A percentile compares a stretch with the other conserved stretches of the same genome.
Evolutionary conservation across 2,113 vertebrate species (phyloP).

Genomic region (Oreochromis tanganicae): DNA sequence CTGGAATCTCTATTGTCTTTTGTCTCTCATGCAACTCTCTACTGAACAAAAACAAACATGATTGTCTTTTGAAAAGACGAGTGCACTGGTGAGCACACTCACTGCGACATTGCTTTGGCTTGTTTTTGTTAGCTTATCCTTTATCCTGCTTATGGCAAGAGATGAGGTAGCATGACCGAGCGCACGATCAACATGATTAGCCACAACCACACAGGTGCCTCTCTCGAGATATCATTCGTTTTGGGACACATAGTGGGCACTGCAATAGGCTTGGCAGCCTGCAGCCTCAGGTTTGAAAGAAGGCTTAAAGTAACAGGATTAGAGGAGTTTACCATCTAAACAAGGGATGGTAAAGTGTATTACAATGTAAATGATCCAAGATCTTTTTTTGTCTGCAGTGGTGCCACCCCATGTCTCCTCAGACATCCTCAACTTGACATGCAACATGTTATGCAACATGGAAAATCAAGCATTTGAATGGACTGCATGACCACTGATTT

Average conservation of each 20-base stretch:
- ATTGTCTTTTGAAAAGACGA: neutral
- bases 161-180: neutral
- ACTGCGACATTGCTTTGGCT: neutral
- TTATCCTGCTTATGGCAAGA: neutral
- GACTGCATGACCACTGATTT: neutral
- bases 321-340: slow-evolving; percentile 55
- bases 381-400: slow-evolving; percentile 1
- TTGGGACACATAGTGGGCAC: neutral
- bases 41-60: neutral
- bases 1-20: neutral
- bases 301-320: slow-evolving; percentile 75
- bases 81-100: neutral
- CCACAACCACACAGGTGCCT: neutral
- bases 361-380: slow-evolving; percentile 37
- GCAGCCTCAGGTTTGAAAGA: slow-evolving; percentile 49
- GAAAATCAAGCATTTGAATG: neutral
- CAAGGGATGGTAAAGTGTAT: slow-evolving; percentile 52
- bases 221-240: neutral
- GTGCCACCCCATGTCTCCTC: neutral
- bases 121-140: neutral
- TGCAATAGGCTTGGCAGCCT: slow-evolving; percentile 24
- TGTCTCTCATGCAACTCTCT: neutral
- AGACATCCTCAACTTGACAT: slow-evolving; percentile 10
- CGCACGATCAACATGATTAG: neutral
- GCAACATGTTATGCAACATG: slow-evolving; percentile 1